Evolutionary conservation across 2,797 vertebrate genomes (phyloP), one percentile per base, ranked within the genome.

Genomic region (Champsocephalus esox): DNA sequence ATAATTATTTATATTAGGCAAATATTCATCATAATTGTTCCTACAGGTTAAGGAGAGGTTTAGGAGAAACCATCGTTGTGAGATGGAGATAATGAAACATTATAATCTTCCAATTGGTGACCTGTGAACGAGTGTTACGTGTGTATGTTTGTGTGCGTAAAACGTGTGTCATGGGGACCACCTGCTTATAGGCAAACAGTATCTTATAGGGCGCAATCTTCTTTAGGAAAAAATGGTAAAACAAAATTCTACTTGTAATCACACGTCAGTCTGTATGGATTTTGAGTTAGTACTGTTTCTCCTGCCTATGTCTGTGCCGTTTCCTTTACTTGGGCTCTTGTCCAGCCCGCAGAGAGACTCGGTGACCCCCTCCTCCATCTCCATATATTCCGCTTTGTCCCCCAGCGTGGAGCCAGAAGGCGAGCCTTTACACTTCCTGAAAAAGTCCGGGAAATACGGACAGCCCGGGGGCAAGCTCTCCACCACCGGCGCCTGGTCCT

Each of bases 301-400:
- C 80, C 98, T 96, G 84, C 96, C 95, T 80, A 97, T 95, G 91
- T 99, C 97, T 52, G 96, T 99, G 76, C 97, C 97, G 66, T 97
- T 97, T 45, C 97, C 97, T 62, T 95, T 96, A 89, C 96, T 97
- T 84, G 96, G 97, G 92, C 97, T 96, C 83, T 97, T 97, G 88
- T 98, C 96, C 87, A 96, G 95, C 74, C 96, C 96, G 89, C 98
- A 99, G 5, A 99, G 95, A 67, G 98, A 99, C 87, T 99, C 97
- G 78, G 98, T 99, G 75, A 99, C 96, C 69, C 98, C 98, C 89
- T 99, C 98, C 89, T 99, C 98, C 98, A 99, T 99, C 90, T 99
- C 98, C 95, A 99, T 96, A 79, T 99, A 99, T 74, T 99, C 98
- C 62, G 97, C 98, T 89, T 99, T 99, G 92, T 98, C 97, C 46